phyloP scores from a whole-genome alignment of 2,888 invertebrate species.

The Cataglyphis rosenhaueri region DNA sequence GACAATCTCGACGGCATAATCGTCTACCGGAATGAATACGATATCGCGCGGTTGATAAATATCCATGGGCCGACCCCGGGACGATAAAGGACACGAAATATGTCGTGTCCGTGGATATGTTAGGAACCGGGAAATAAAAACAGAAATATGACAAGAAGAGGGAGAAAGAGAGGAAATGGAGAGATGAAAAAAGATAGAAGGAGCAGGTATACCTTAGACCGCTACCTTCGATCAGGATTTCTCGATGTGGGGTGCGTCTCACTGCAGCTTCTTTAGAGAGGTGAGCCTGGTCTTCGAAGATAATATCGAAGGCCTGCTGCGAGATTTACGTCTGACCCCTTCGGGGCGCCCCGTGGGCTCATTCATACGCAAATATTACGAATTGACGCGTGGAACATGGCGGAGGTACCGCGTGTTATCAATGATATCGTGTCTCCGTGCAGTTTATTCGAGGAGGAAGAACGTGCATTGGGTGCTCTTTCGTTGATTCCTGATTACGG shows the following conservation, averaged over 20 bases:
- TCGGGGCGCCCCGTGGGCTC: constrained; percentile 72
- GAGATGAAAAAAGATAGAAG: constrained; percentile 34
- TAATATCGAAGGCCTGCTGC: constrained; percentile 81
- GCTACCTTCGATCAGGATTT: constrained; percentile 65
- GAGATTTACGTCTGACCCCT: constrained; percentile 80
- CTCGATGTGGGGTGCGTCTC: constrained; percentile 67
- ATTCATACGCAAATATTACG: constrained; percentile 83
- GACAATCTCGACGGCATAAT: constrained; percentile 62
- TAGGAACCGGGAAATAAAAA: constrained; percentile 71
- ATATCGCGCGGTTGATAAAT: constrained; percentile 71
- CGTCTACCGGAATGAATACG: constrained; percentile 55
- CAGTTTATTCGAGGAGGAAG: constrained; percentile 58
- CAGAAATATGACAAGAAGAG: constrained; percentile 43
- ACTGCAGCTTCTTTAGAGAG: constrained; percentile 71
- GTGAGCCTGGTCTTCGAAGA: constrained; percentile 71
- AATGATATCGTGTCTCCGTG: constrained; percentile 74
- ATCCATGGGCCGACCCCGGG: constrained; percentile 60
- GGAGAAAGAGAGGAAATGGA: constrained; percentile 32
- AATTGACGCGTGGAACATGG: constrained; percentile 70
- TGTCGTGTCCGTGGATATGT: constrained; percentile 72
- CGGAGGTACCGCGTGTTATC: constrained; percentile 67
- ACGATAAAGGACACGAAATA: constrained; percentile 75
- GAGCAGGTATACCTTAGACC: constrained; percentile 49
- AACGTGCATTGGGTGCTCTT: background rate
- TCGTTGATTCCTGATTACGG: constrained; percentile 12